Percentiles rank a stretch among this genome's conserved stretches.
Evolutionary conservation across 2,888 invertebrate genomes (phyloP).

Genomic region (Heteromurus nitidus): DNA sequence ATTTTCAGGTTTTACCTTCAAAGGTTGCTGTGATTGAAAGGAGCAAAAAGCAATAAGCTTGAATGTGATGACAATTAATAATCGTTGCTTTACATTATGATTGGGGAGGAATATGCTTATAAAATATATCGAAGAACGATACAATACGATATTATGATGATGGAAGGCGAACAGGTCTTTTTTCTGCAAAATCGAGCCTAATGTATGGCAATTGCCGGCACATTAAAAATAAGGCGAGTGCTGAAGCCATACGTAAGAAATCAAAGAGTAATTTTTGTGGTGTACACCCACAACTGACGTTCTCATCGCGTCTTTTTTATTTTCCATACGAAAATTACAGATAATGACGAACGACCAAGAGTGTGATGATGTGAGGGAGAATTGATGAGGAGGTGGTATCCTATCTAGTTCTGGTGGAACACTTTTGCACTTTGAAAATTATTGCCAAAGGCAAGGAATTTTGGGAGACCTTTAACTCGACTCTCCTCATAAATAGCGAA

Average conservation of each 20-base stretch:
- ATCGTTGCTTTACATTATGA: slow-evolving; percentile 29
- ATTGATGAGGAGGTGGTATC: slow-evolving; percentile 52
- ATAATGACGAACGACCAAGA: background rate
- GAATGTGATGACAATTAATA: slow-evolving; percentile 62
- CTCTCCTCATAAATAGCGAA: slow-evolving; percentile 24
- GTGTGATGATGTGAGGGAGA: slow-evolving; percentile 13
- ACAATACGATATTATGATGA: slow-evolving; percentile 23
- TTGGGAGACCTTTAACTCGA: slow-evolving; percentile 54
- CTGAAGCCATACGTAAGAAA: slow-evolving; percentile 18
- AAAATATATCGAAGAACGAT: too few species aligned
- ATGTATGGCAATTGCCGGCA: slow-evolving; percentile 51
- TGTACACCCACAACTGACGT: slow-evolving; percentile 55
- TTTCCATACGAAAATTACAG: too few species aligned
- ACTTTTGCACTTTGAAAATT: too few species aligned
- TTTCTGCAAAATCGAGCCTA: too few species aligned
- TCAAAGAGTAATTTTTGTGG: background rate
- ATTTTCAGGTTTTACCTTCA: slow-evolving; percentile 59
- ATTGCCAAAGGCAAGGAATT: slow-evolving; percentile 63
- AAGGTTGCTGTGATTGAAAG: slow-evolving; percentile 59
- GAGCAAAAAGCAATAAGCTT: slow-evolving; percentile 39
- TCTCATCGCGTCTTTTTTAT: slow-evolving; percentile 12
- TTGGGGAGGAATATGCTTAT: slow-evolving; percentile 9
- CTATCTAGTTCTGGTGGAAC: too few species aligned
- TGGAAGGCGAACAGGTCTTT: slow-evolving; percentile 57
- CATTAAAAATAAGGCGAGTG: slow-evolving; percentile 36